These are phyloP conservation scores for Cynocephalus volans DNA, from an alignment of 2,113 vertebrate genomes.

Conservation along the genomic window DNA sequence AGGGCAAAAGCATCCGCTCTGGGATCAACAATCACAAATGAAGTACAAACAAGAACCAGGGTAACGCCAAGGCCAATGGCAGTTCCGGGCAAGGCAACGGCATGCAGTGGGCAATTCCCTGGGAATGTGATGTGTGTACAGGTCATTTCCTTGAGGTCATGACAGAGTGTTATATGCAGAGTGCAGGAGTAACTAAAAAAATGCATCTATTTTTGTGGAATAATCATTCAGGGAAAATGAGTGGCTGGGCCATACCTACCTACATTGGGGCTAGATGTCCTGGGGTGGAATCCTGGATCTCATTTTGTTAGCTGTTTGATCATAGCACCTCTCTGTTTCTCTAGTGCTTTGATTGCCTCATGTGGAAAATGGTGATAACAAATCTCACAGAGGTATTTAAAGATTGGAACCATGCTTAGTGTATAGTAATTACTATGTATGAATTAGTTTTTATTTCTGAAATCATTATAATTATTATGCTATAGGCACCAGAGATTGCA, in stretches of 20 bases:
- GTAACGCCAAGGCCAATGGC: background rate
- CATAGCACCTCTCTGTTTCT: background rate
- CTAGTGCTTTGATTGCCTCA: background rate
- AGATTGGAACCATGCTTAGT: background rate
- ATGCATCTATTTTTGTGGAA: background rate
- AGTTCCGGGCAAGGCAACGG: background rate
- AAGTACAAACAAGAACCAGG: background rate
- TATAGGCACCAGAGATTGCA: background rate
- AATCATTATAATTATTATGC: background rate
- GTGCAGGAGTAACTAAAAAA: background rate
- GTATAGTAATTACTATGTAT: background rate
- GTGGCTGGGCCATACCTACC: no score
- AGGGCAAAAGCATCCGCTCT: background rate
- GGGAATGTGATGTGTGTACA: background rate
- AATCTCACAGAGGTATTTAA: background rate
- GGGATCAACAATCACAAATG: background rate
- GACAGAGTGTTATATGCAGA: background rate
- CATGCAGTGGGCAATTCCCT: background rate
- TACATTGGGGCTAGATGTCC: fast-evolving
- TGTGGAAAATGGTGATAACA: background rate
- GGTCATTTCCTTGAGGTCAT: background rate
- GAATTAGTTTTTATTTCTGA: background rate
- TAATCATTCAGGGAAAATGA: background rate
- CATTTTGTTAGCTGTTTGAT: background rate
- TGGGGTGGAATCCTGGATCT: background rate